Evolutionary conservation across 2,113 vertebrate species (phyloP).

Genomic region (Pomatostomus ruficeps): DNA sequence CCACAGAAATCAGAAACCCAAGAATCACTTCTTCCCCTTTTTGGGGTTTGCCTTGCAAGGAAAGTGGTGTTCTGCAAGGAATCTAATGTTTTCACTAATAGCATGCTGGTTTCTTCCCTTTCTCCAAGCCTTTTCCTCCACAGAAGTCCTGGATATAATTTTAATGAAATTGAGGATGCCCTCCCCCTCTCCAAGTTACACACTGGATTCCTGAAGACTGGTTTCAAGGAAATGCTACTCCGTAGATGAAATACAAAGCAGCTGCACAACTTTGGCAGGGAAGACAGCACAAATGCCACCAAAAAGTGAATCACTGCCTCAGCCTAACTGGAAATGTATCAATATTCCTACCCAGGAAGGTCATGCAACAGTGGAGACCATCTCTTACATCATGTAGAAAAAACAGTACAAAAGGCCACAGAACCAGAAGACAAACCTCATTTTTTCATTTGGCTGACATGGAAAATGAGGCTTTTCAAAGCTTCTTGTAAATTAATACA

Average conservation of each 20-base stretch:
- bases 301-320: not conserved
- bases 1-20: slow-evolving; percentile 30
- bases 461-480: not conserved
- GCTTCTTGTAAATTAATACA: not conserved
- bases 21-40: not conserved
- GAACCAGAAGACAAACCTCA: not conserved
- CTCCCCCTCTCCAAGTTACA: not conserved
- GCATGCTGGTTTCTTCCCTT: not conserved
- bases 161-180: slow-evolving; percentile 5
- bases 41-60: not conserved
- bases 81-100: not conserved
- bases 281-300: slow-evolving; percentile 3
- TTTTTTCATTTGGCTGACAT: not conserved
- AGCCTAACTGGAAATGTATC: slow-evolving; percentile 6
- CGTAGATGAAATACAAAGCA: slow-evolving; percentile 42
- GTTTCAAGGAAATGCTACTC: slow-evolving; percentile 32
- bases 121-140: not conserved
- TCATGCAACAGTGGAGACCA: not conserved
- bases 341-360: not conserved
- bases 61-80: not conserved
- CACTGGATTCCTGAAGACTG: not conserved
- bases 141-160: slow-evolving; percentile 5
- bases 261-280: slow-evolving; percentile 36
- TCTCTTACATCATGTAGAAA: not conserved
- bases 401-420: not conserved